Evolutionary conservation across 2,797 vertebrate genomes (phyloP), one percentile per base, ranked within the genome.

Genomic region (Urophycis tenuis): DNA sequence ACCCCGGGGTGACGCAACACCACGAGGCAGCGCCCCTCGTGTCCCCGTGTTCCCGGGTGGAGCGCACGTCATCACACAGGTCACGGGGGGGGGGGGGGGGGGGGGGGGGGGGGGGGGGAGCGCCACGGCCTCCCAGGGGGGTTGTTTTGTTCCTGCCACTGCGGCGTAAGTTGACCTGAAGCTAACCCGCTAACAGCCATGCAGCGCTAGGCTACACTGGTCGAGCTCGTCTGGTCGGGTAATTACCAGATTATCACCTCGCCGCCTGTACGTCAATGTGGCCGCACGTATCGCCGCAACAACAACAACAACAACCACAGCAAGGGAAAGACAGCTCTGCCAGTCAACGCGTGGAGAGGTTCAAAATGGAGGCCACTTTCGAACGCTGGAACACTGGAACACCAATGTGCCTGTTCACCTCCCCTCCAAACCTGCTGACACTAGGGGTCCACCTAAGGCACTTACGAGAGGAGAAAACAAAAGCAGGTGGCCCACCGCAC

Each of bases 401-500:
- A 60, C 5, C 7, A 60, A 8, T n/a, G n/a, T n/a, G n/a, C 53
- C 53, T 25, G 22, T 41, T 67, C 60, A 1, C 14, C 60, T 67
- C 25, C 60, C 25, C 25, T 29, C n/a, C n/a, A 25, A 67, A 67
- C n/a, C n/a, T n/a, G n/a, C n/a, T n/a, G n/a, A n/a, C n/a, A n/a
- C n/a, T 29, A 29, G 60, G 60, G 12, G 60, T 67, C 60, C 10
- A 11, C 14, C 25, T 67, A 12, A 5, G 60, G 29, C 9, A 29
- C 53, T 25, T 19, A 3, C n/a, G 8, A 60, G 53, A 3, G 7
- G 8, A 60, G 53, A 67, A n/a, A 19, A 60, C 53, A 60, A 8
- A 29, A 10, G n/a, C 92, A 93, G 92, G 88, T 92, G 92, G 91
- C 86, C 25, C 60, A 25, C 60, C 80, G 77, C 75, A 81, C 84